Evolutionary conservation across 1,140 invertebrate species (phyloP), one percentile per base, ranked within the genome.

Genomic region (Hirudo medicinalis): DNA sequence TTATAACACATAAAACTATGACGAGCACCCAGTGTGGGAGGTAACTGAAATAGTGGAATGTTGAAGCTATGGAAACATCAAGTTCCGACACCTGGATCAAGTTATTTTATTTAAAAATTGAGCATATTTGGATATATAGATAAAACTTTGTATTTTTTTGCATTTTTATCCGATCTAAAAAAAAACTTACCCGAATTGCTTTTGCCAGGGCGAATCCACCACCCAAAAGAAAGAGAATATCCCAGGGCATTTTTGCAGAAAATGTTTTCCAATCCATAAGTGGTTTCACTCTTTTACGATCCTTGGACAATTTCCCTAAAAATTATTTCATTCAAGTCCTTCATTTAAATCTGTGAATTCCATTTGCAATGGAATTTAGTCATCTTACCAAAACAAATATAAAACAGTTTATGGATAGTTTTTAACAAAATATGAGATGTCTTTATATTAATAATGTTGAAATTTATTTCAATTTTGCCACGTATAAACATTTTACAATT

Each of bases 161-260:
- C n/a, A n/a, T n/a, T n/a, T n/a, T n/a, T n/a, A n/a, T n/a, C n/a
- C n/a, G n/a, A n/a, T n/a, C n/a, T n/a, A n/a, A n/a, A n/a, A n/a
- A n/a, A n/a, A 53, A 53, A 55, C 70, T 72, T 72, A 76, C 77
- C 69, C 72, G 69, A 71, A 71, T 72, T 17, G 71, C 74, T 49
- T 76, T 72, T 0, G 91, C 91, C 22, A 94, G 83, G 0, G 91
- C 90, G 78, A 94, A 92, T 0, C 91, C 91, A 67, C 90, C 90
- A 54, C 90, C 87, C 4, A 82, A 70, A 11, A 84, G 76, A 1
- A 84, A 54, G 13, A 85, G 75, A 8, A 84, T 76, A 36, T 79
- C 81, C 83, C 83, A 85, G 0, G 81, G 79, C 2, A 82, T 71
- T 70, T 80, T 78, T 40, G 74, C 66, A 29, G 77, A 76, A 3